Evolutionary conservation across 1,140 invertebrate genomes (phyloP), one percentile per base, ranked within the genome.

Genomic region (Drosophila grimshawi): DNA sequence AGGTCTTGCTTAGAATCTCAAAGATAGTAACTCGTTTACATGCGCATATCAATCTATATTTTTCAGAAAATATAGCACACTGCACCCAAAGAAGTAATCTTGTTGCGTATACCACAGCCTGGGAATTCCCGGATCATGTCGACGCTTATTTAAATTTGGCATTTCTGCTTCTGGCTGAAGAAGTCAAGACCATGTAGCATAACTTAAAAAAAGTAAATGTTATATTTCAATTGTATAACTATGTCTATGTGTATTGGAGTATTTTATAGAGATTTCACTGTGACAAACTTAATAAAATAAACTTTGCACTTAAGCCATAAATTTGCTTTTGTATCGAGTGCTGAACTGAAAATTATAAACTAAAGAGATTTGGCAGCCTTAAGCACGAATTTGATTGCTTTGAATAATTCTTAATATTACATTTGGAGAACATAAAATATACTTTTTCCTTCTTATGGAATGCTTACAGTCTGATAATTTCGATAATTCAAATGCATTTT

Each of bases 41-140:
- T 19, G 19, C 1, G 19, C 19, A 19, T 19, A 19, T 43, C 10
- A 4, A n/a, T 3, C 5, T 43, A n/a, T n/a, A 43, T n/a, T 29
- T 35, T 73, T 0, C 35, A 92, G 91, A 72, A 52, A 78, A 82
- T 32, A 70, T 92, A 52, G 80, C 91, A 0, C 91, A 92, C 32
- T 80, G 81, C n/a, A 72, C 61, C 0, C 27, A 51, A 0, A 52
- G 88, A 51, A 63, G 73, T 2, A 51, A 91, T 32, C 70, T 92
- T 0, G 81, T 92, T 2, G 63, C 64, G 3, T 59, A 72, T 27
- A 81, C 86, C 3, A 83, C 86, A 3, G 60, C 65, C 4, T 92
- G 91, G 91, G 91, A 92, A 46, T 92, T 80, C 64, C 86, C 91
- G 0, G 56, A 82, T 43, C 61, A 91, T 57, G 61, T 82, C 0